Conservation (phyloP, 92 coral and sea anemone species). For the Paramuricea clavata region DNA sequence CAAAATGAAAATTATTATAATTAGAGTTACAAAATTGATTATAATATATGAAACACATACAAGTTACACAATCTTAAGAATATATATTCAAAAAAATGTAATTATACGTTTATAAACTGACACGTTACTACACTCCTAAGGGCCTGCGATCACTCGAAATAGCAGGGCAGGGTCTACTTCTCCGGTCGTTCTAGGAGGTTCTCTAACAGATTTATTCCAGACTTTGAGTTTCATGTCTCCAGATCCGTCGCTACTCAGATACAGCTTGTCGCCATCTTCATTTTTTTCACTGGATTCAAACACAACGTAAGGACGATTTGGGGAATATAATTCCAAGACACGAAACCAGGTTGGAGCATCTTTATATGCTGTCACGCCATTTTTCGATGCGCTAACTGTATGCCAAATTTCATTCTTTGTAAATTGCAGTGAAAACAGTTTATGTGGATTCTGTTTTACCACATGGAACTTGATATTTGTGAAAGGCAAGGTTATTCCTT, state of each 20-base stretch:
- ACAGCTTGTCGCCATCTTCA: neutral
- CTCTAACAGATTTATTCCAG: neutral
- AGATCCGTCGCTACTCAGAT: constrained; percentile 10
- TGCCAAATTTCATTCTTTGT: neutral
- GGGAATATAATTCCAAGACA: neutral
- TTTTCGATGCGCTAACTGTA: neutral
- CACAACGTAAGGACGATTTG: neutral
- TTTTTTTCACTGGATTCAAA: neutral
- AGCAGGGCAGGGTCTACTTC: constrained; percentile 13
- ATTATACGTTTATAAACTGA: too few relatives aligned
- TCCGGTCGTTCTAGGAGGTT: neutral
- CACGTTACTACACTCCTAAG: too few relatives aligned
- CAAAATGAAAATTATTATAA: too few relatives aligned
- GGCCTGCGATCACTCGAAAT: constrained; percentile 16
- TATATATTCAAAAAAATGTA: too few relatives aligned
- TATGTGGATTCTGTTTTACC: neutral
- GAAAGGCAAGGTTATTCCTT: neutral
- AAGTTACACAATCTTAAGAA: too few relatives aligned
- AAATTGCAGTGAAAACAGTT: neutral
- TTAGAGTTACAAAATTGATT: too few relatives aligned
- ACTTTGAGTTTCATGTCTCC: neutral
- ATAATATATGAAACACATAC: too few relatives aligned
- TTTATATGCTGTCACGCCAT: neutral
- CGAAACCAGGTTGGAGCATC: neutral
- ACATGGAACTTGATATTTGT: neutral